A percentile compares a stretch with the other conserved stretches of the same genome.
Evolutionary conservation across 2,113 vertebrate genomes (phyloP).

Genomic region (Sylvietta virens): DNA sequence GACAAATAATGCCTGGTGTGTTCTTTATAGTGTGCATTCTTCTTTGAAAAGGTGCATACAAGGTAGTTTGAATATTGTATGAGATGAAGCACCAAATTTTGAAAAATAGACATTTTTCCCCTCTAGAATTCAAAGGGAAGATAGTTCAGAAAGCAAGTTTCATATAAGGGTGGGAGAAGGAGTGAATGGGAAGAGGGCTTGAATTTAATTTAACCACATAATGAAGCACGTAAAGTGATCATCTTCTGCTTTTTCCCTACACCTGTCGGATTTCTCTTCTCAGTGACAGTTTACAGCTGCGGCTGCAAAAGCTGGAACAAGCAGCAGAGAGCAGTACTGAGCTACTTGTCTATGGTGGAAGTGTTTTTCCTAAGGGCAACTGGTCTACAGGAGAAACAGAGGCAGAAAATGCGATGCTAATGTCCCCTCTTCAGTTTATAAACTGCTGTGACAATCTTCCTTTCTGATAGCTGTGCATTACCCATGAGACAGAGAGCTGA

Average conservation of each 20-base stretch:
- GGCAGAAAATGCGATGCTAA: neutral
- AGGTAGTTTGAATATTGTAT: neutral
- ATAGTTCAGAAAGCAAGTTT: neutral
- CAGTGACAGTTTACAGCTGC: neutral
- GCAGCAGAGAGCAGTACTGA: conserved; percentile 60
- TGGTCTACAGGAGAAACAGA: neutral
- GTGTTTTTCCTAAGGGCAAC: neutral
- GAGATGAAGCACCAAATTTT: neutral
- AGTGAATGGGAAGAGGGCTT: neutral
- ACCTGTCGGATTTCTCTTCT: neutral
- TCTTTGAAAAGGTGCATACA: neutral
- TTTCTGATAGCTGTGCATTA: neutral
- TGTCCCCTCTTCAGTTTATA: neutral
- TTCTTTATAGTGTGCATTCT: neutral
- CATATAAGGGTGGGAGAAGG: neutral
- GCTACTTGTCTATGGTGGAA: neutral
- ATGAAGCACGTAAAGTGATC: neutral
- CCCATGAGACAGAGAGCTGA: neutral
- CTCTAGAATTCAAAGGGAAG: neutral
- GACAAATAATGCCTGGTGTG: neutral
- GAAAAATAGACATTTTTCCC: neutral
- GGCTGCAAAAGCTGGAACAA: neutral
- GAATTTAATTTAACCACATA: neutral
- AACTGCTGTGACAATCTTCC: neutral
- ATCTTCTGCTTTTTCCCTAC: neutral